Base-by-base conservation (phyloP, 2,888 invertebrate genomes). In the Seira sanloemensis region DNA sequence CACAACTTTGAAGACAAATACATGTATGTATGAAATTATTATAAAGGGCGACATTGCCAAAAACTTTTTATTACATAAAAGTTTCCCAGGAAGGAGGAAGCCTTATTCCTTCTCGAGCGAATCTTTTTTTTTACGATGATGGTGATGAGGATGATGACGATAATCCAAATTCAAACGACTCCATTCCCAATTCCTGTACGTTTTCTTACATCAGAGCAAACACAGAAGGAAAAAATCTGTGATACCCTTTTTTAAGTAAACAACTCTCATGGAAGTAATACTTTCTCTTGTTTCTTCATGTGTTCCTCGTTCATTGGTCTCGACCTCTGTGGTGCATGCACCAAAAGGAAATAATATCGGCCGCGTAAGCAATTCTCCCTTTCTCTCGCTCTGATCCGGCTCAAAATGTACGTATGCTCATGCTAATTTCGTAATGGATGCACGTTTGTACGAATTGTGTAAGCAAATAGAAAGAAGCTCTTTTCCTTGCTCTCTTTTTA, bases 341-440 rank as follows among this genome's bases (percentile, higher is more conserved):
- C 37, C 37, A 37, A 37, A 37, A n/a, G n/a, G 37, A 37, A 37
- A 37, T 37, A 37, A 37, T 37, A 37, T 37, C 12, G 37, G 7
- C 37, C 5, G 37, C 12, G 37, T 37, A 37, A 37, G 37, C 37
- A 37, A 12, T 37, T 37, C 12, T 37, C 12, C 12, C 12, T 37
- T 12, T 37, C 37, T 37, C 5, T 5, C 5, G 37, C 12, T 37
- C 37, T n/a, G n/a, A n/a, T n/a, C n/a, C n/a, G n/a, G n/a, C n/a
- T n/a, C n/a, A n/a, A n/a, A n/a, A n/a, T 58, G 9, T 58, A 4
- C n/a, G n/a, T 58, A n/a, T 9, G 4, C n/a, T 58, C 58, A 58
- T 58, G 58, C 58, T 58, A 58, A 58, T 58, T 58, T 58, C 58
- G 58, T 58, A 58, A 58, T 58, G 58, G 58, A 58, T 58, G 58